phyloP scores from a whole-genome alignment of 2,888 invertebrate species.

The Gortyna flavago region DNA sequence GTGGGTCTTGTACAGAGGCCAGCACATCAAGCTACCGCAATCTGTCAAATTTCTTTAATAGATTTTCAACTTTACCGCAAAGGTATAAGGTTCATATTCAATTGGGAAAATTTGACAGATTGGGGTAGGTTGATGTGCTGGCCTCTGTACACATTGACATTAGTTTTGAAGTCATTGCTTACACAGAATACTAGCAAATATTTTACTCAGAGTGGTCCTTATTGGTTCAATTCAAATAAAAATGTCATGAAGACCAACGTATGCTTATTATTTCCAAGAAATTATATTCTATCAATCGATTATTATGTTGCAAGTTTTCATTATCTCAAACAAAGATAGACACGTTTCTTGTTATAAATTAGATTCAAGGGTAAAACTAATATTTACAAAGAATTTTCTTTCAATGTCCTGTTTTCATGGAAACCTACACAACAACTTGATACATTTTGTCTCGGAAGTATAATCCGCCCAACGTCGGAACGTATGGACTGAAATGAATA shows the following conservation, averaged over 20 bases:
- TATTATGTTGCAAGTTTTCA: neutral
- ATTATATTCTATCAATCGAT: too few relatives aligned
- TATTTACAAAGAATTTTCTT: neutral
- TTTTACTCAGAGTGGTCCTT: neutral
- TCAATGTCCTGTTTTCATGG: neutral
- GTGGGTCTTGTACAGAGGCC: too few relatives aligned
- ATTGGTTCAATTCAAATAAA: neutral
- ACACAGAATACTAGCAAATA: neutral
- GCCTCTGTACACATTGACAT: too few relatives aligned
- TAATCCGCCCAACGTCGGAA: constrained; percentile 1
- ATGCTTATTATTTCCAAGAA: neutral
- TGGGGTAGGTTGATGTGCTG: too few relatives aligned
- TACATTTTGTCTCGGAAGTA: constrained; percentile 5
- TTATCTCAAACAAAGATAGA: neutral
- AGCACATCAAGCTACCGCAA: too few relatives aligned
- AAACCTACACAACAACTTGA: constrained; percentile 6
- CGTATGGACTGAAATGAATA: neutral
- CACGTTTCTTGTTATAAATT: neutral
- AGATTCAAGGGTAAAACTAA: neutral
- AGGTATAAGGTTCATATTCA: too few relatives aligned
- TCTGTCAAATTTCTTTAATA: too few relatives aligned
- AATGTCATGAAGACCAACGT: neutral
- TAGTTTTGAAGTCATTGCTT: too few relatives aligned
- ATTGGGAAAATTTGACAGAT: too few relatives aligned
- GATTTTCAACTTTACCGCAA: too few relatives aligned